Percentiles rank a stretch among this genome's conserved stretches.
Conservation (phyloP, 2,888 invertebrate genomes). For the Strigamia transsilvanica region DNA sequence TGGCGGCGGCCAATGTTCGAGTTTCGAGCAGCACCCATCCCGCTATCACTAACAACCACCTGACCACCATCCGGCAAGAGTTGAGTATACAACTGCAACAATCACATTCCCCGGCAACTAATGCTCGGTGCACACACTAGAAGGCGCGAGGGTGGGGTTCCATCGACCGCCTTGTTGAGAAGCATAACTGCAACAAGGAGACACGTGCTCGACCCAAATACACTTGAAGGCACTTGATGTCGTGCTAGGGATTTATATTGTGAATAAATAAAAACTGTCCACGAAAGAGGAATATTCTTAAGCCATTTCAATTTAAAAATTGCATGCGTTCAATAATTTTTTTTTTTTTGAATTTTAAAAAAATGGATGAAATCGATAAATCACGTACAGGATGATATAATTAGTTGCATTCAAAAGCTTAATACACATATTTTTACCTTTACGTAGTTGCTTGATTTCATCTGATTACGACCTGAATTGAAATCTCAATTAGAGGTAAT, state of each 20-base stretch:
- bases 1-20: slow-evolving; percentile 11
- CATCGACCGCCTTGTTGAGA: slow-evolving; percentile 32
- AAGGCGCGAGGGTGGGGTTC: slow-evolving; percentile 48
- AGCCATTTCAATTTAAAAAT: no score
- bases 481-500: no score
- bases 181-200: slow-evolving; percentile 31
- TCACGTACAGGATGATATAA: no score
- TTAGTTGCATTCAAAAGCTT: no score
- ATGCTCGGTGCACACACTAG: slow-evolving; percentile 23
- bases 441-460: no score
- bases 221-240: slow-evolving; percentile 7
- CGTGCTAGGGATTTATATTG: neutral
- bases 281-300: neutral
- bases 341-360: no score
- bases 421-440: no score
- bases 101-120: slow-evolving; percentile 48
- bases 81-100: slow-evolving; percentile 24
- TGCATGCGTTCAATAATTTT: neutral
- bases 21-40: slow-evolving; percentile 28
- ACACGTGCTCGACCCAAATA: slow-evolving; percentile 16
- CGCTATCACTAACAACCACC: slow-evolving; percentile 48
- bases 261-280: no score
- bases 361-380: no score
- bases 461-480: no score
- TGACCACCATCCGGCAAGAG: slow-evolving; percentile 48